Conservation (phyloP, 64 coral and sea anemone genomes). For the Montipora sp. region DNA sequence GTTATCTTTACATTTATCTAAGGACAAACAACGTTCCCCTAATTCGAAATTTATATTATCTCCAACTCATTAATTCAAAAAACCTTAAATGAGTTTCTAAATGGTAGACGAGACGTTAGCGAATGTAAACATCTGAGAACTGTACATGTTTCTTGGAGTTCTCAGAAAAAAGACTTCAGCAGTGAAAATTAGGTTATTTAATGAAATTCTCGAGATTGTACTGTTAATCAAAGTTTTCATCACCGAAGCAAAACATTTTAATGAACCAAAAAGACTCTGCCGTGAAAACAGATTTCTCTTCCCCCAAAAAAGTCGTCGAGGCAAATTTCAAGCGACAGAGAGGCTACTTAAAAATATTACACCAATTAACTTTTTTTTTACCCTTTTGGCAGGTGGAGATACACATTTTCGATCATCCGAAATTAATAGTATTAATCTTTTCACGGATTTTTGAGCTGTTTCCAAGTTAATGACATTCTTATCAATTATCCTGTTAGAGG, state of each 20-base stretch:
- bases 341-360: background rate
- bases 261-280: background rate
- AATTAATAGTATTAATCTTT: background rate
- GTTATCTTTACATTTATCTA: constrained; percentile 49
- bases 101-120: background rate
- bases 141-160: too few relatives aligned
- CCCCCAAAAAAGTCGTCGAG: too few relatives aligned
- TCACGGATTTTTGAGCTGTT: background rate
- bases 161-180: too few relatives aligned
- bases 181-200: background rate
- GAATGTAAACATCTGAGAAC: too few relatives aligned
- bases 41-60: constrained; percentile 14
- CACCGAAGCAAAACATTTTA: background rate
- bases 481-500: background rate
- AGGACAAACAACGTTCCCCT: constrained; percentile 26
- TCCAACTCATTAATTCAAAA: constrained; percentile 13
- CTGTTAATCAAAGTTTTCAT: background rate
- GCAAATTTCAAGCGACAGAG: too few relatives aligned
- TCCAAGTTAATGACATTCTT: constrained; percentile 16
- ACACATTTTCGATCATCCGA: background rate
- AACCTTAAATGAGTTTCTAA: background rate
- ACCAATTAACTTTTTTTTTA: background rate
- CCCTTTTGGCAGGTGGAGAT: background rate
- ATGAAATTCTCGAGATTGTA: background rate
- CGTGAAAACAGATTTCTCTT: background rate